phyloP scores from a whole-genome alignment of 2,113 vertebrate species.

The Ophiodon elongatus region DNA sequence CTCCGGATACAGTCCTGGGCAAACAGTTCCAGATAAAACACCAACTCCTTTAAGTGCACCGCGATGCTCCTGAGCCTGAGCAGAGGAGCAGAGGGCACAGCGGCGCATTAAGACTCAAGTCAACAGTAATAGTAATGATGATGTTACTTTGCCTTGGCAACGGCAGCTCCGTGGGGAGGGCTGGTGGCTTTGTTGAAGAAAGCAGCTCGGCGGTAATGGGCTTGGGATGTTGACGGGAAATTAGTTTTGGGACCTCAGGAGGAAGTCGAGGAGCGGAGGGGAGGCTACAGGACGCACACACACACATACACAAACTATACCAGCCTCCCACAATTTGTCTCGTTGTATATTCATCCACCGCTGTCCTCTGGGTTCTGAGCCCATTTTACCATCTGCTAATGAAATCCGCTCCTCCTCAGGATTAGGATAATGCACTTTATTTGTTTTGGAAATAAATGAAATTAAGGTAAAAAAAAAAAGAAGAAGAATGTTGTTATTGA shows the following conservation, averaged over 20 bases:
- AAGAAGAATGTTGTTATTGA: conserved; percentile 10
- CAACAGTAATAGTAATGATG: conserved; percentile 65
- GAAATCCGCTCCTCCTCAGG: conserved; percentile 10
- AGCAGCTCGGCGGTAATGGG: conserved; percentile 60
- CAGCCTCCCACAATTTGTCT: conserved; percentile 25
- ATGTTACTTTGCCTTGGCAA: conserved; percentile 60
- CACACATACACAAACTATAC: conserved; percentile 13
- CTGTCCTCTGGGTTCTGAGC: conserved; percentile 39
- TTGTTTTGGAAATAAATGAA: conserved; percentile 41
- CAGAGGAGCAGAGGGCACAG: conserved; percentile 41
- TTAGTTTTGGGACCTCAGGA: conserved; percentile 73
- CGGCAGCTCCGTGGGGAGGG: conserved; percentile 37
- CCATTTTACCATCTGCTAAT: conserved; percentile 42
- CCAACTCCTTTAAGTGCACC: conserved; percentile 19
- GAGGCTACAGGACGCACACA: conserved; percentile 21
- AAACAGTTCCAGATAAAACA: conserved; percentile 45
- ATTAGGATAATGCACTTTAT: conserved; percentile 18
- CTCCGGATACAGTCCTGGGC: conserved; percentile 18
- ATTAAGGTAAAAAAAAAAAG: conserved; percentile 9
- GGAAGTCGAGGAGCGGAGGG: conserved; percentile 49
- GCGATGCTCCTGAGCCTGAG: conserved; percentile 44
- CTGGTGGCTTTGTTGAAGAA: conserved; percentile 53
- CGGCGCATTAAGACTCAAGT: conserved; percentile 61
- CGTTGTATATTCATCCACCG: conserved; percentile 47
- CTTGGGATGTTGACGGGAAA: conserved; percentile 72